Evolutionary conservation across 2,888 invertebrate species (phyloP).

Genomic region (Phortica okadai): DNA sequence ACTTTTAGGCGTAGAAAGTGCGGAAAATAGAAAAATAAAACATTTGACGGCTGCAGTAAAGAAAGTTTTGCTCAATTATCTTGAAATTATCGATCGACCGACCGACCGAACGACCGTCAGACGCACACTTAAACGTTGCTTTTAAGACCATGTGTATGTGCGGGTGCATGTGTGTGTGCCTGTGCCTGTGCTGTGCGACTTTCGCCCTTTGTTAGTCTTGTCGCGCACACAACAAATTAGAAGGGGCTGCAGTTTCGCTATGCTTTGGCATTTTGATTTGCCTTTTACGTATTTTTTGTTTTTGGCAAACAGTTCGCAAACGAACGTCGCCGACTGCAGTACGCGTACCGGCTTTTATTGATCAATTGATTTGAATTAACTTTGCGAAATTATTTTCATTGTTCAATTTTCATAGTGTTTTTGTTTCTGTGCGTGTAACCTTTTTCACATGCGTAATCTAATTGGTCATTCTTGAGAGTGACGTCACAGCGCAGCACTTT

Average conservation of each 20-base stretch:
- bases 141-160: not conserved
- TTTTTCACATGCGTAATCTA: not conserved
- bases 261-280: not conserved
- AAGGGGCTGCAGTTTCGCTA: conserved; percentile 4
- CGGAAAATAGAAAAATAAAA: not conserved
- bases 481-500: not conserved
- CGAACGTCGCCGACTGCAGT: conserved; percentile 13
- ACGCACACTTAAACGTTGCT: not conserved
- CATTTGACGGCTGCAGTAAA: not conserved
- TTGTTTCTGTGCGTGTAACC: not conserved
- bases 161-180: not conserved
- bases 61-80: conserved; percentile 31
- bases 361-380: not conserved
- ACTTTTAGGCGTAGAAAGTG: conserved; percentile 6
- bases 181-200: no score
- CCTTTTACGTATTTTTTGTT: not conserved
- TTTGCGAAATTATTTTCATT: not conserved
- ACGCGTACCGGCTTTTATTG: not conserved
- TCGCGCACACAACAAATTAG: not conserved
- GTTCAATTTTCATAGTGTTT: not conserved
- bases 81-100: conserved; percentile 13
- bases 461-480: not conserved
- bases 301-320: not conserved
- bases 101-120: not conserved
- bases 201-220: not conserved